These are phyloP conservation scores for Xenopus petersii DNA, from an alignment of 2,797 vertebrate genomes.

Conservation along the genomic window DNA sequence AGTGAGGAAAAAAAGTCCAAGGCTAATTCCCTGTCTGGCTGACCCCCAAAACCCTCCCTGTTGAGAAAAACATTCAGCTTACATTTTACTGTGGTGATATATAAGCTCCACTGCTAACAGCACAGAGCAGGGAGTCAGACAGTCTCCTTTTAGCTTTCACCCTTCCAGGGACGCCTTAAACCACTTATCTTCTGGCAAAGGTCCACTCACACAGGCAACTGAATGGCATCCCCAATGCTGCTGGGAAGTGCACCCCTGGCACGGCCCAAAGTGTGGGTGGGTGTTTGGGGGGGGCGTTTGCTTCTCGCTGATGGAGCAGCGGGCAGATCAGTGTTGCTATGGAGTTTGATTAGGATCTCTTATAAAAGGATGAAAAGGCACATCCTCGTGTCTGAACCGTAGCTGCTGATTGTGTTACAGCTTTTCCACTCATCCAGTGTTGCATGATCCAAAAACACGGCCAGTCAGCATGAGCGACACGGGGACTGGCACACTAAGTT, in stretches of 20 bases:
- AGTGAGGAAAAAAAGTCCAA: background rate
- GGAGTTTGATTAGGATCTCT: constrained; percentile 44
- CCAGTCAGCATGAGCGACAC: background rate
- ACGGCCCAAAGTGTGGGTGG: background rate
- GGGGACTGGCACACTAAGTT: too few species aligned
- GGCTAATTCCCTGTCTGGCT: background rate
- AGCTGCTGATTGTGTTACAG: constrained; percentile 29
- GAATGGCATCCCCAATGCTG: background rate
- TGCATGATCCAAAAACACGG: constrained; percentile 22
- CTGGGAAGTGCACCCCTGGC: background rate
- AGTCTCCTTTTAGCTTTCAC: background rate
- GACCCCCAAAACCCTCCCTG: too few species aligned
- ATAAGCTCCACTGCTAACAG: background rate
- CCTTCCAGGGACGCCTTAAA: constrained; percentile 2
- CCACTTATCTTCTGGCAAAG: background rate
- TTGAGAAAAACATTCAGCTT: background rate
- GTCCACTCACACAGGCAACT: background rate
- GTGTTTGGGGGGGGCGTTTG: background rate
- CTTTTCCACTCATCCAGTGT: background rate
- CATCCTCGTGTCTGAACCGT: constrained; percentile 16
- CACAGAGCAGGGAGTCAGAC: background rate
- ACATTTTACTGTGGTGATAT: background rate
- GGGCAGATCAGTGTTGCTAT: constrained; percentile 36
- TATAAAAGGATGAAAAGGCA: constrained; percentile 42
- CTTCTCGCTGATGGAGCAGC: too few species aligned